phyloP scores from a whole-genome alignment of 1,140 invertebrate species.

The Aphaenogaster rudis region DNA sequence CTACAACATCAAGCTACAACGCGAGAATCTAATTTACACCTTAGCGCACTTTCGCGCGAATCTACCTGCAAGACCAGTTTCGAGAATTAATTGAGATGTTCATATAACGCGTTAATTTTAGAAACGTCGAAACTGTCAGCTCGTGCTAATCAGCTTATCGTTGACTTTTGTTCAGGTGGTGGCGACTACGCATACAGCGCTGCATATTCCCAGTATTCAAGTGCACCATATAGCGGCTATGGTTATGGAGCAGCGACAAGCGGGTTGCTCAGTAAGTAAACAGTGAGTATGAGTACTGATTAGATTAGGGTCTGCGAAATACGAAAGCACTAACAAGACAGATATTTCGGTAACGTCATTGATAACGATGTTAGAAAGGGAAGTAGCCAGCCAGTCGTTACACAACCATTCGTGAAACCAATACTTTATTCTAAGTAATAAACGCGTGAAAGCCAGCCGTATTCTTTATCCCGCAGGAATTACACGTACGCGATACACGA shows the following conservation, averaged over 20 bases:
- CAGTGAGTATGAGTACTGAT: constrained; percentile 89
- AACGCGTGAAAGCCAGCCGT: constrained; percentile 12
- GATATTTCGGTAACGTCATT: neutral
- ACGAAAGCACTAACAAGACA: constrained; percentile 40
- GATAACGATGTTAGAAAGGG: neutral
- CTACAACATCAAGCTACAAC: neutral
- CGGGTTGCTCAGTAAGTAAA: constrained; percentile 94
- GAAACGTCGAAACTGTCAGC: constrained; percentile 16
- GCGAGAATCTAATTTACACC: constrained; percentile 16
- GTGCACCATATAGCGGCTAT: constrained; percentile 91
- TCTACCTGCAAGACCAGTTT: constrained; percentile 1
- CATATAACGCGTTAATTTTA: constrained; percentile 5
- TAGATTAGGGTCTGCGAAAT: constrained; percentile 83
- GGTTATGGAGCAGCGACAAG: constrained; percentile 91
- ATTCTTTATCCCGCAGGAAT: neutral
- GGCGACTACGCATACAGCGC: constrained; percentile 92
- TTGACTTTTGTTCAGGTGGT: constrained; percentile 87
- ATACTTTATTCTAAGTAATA: neutral
- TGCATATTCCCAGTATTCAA: constrained; percentile 91
- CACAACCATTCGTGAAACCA: neutral
- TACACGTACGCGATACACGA: neutral
- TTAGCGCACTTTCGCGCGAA: constrained; percentile 8
- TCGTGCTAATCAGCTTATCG: constrained; percentile 50
- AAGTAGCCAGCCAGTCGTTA: neutral
- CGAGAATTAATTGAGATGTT: constrained; percentile 21